Conservation (phyloP, 1,140 invertebrate genomes). For the Scaptodrosophila lebanonensis region DNA sequence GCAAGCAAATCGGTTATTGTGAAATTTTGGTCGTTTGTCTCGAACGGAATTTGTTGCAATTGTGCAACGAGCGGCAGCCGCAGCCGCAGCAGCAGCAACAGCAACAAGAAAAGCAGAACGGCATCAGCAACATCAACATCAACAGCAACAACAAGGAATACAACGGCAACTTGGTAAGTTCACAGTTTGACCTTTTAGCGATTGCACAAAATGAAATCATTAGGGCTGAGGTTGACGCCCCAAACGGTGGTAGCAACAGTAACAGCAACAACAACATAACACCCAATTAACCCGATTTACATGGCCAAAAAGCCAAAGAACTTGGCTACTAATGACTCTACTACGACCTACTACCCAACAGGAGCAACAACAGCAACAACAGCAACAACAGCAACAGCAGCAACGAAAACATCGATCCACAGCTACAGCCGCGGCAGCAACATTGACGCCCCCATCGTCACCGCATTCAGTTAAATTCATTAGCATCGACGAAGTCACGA, state of each 20-base stretch:
- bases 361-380: slow-evolving; percentile 13
- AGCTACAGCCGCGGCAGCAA: slow-evolving; percentile 27
- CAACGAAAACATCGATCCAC: slow-evolving; percentile 11
- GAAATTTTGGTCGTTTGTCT: slow-evolving; percentile 74
- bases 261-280: slow-evolving; percentile 7
- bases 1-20: slow-evolving; percentile 74
- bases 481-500: slow-evolving; percentile 77
- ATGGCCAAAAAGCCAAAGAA: slow-evolving; percentile 48
- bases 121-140: slow-evolving; percentile 27
- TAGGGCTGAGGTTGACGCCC: slow-evolving; percentile 51
- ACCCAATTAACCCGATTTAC: slow-evolving; percentile 72
- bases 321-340: slow-evolving; percentile 66
- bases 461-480: slow-evolving; percentile 75
- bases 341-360: background rate
- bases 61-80: slow-evolving; percentile 63
- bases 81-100: slow-evolving; percentile 38
- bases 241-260: slow-evolving; percentile 1
- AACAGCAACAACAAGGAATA: slow-evolving; percentile 43
- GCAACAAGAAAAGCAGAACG: slow-evolving; percentile 14
- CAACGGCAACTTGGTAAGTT: slow-evolving; percentile 59
- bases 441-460: slow-evolving; percentile 14
- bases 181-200: slow-evolving; percentile 50
- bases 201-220: slow-evolving; percentile 57
- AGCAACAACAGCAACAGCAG: slow-evolving; percentile 32
- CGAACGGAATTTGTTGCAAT: slow-evolving; percentile 67